Conservation (phyloP, 2,888 invertebrate genomes). For the Drosophila pseudotakahashii region DNA sequence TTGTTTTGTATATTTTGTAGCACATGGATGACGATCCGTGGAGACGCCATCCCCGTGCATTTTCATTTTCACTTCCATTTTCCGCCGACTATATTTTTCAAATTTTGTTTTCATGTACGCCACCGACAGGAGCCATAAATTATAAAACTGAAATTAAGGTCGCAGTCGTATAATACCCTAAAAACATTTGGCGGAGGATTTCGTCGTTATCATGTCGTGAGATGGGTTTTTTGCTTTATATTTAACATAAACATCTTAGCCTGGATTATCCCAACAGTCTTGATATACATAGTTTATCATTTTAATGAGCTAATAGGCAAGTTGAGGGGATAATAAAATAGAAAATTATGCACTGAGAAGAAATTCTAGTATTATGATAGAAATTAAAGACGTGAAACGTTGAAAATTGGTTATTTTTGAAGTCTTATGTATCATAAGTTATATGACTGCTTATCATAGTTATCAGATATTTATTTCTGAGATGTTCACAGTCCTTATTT, state of each 20-base stretch:
- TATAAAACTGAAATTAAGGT: slow-evolving; percentile 26
- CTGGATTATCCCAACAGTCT: background rate
- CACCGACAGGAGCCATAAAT: slow-evolving; percentile 39
- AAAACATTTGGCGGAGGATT: background rate
- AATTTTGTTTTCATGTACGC: slow-evolving; percentile 36
- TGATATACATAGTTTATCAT: background rate
- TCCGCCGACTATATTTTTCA: slow-evolving; percentile 15
- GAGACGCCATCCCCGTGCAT: slow-evolving; percentile 33
- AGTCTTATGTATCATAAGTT: no score
- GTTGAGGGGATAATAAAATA: no score
- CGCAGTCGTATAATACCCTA: slow-evolving; percentile 17
- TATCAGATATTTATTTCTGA: no score
- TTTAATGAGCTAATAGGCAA: background rate
- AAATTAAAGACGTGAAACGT: no score
- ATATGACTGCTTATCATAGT: no score
- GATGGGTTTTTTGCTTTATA: background rate
- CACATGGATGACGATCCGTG: slow-evolving; percentile 49
- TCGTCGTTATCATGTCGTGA: slow-evolving; percentile 10
- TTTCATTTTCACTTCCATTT: slow-evolving; percentile 49
- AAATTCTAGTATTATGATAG: no score
- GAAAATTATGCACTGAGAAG: no score
- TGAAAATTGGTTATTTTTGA: no score
- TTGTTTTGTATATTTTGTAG: slow-evolving; percentile 50
- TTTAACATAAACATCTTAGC: background rate
- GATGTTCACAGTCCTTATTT: no score